These are phyloP conservation scores for Falco concolor DNA, from an alignment of 2,797 vertebrate species.

Conservation along the genomic window DNA sequence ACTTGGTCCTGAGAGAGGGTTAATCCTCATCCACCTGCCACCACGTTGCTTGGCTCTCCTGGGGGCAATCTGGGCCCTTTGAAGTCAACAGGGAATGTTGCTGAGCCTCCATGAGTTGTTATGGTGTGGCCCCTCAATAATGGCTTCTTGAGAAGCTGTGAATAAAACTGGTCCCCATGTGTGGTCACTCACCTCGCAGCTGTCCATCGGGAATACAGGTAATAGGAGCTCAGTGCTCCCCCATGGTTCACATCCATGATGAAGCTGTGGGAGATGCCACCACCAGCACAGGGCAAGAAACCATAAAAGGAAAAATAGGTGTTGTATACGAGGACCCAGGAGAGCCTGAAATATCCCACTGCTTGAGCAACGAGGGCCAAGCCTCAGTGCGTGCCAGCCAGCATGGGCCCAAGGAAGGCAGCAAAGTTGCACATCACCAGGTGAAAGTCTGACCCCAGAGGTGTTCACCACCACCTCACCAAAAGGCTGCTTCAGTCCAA, in stretches of 20 bases:
- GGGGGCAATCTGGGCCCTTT: not conserved
- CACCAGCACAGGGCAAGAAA: not conserved
- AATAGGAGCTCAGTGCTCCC: not conserved
- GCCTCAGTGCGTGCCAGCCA: not conserved
- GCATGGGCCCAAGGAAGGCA: not conserved
- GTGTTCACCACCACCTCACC: not conserved
- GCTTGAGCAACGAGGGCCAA: not conserved
- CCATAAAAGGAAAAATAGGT: not conserved
- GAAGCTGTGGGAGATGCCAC: not conserved
- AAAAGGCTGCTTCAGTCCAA: not conserved
- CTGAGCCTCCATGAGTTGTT: not conserved
- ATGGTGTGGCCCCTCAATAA: not conserved
- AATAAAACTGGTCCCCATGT: not conserved
- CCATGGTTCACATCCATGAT: rapidly evolving
- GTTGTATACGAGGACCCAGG: not conserved
- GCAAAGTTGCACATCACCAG: not conserved
- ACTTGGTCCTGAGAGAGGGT: not conserved
- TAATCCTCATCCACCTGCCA: not conserved
- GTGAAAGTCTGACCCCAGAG: not conserved
- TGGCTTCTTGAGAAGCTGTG: not conserved
- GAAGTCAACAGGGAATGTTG: not conserved
- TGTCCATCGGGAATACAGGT: not conserved
- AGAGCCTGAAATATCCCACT: not conserved
- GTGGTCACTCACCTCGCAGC: not conserved
- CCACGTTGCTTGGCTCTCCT: not conserved